phyloP scores from a whole-genome alignment of 2,888 invertebrate genomes.

The Melanotus villosus region DNA sequence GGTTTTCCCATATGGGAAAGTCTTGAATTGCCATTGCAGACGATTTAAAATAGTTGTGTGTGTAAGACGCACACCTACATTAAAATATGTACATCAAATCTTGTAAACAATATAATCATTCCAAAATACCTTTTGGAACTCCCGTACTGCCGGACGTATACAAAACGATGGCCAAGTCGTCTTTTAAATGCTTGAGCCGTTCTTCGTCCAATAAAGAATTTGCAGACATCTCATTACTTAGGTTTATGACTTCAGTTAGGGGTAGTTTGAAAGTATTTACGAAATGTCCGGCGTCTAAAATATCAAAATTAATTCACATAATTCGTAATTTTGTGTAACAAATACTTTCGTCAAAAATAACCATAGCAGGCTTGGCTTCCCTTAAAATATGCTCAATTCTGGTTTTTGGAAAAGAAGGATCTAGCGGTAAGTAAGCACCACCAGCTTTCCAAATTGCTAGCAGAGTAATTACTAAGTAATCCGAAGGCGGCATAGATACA shows the following conservation, averaged over 20 bases:
- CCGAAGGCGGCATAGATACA: slow-evolving; percentile 85
- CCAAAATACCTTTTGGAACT: slow-evolving; percentile 81
- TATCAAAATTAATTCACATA: too few species aligned
- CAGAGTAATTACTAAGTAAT: slow-evolving; percentile 76
- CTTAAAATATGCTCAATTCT: slow-evolving; percentile 83
- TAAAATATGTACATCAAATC: too few species aligned
- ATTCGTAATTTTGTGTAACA: too few species aligned
- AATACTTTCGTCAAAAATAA: slow-evolving; percentile 78
- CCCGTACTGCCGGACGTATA: slow-evolving; percentile 94
- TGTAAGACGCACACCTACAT: slow-evolving; percentile 83
- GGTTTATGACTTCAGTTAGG: slow-evolving; percentile 70
- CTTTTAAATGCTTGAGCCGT: slow-evolving; percentile 65
- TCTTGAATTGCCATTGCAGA: slow-evolving; percentile 89
- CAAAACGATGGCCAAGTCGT: slow-evolving; percentile 79
- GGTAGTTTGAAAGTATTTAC: slow-evolving; percentile 60
- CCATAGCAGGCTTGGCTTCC: slow-evolving; percentile 80
- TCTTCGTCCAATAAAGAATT: slow-evolving; percentile 67
- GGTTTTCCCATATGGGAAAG: slow-evolving; percentile 79
- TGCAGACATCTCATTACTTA: slow-evolving; percentile 67
- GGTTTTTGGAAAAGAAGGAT: slow-evolving; percentile 78
- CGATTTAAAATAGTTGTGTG: slow-evolving; percentile 86
- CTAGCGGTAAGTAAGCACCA: slow-evolving; percentile 88
- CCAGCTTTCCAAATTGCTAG: slow-evolving; percentile 86
- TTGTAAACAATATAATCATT: neutral
- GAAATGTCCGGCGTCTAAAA: slow-evolving; percentile 51